phyloP scores from a whole-genome alignment of 1,140 invertebrate genomes.

The Wasmannia auropunctata region DNA sequence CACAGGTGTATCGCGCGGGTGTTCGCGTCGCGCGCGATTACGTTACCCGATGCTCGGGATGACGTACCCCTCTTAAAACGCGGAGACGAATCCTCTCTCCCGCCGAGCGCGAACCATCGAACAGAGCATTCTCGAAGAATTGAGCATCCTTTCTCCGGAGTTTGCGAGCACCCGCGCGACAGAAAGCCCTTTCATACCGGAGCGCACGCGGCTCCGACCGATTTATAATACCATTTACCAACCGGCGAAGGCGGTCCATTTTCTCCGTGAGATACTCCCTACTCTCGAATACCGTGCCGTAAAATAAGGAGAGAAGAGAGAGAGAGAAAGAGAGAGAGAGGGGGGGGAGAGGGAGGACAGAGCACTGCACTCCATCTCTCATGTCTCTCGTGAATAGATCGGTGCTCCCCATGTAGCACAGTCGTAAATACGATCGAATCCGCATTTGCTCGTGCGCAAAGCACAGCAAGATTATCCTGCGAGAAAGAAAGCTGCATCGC shows the following conservation, averaged over 20 bases:
- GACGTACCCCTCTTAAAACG: constrained; percentile 44
- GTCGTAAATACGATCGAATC: constrained; percentile 47
- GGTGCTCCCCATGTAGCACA: background rate
- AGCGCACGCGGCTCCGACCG: constrained; percentile 4
- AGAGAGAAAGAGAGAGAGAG: constrained; percentile 3
- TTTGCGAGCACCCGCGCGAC: background rate
- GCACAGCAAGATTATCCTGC: constrained; percentile 23
- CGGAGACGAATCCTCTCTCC: constrained; percentile 20
- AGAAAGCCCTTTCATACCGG: constrained; percentile 17
- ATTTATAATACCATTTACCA: constrained; percentile 55
- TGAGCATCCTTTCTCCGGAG: constrained; percentile 4
- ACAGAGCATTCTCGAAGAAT: constrained; percentile 34
- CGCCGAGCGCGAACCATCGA: background rate
- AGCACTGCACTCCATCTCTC: background rate
- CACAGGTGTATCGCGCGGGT: background rate
- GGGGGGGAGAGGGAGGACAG: background rate
- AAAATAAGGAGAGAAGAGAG: constrained; percentile 24
- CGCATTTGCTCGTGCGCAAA: background rate
- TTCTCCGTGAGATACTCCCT: background rate
- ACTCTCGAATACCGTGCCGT: constrained; percentile 23
- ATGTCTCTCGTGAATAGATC: constrained; percentile 30
- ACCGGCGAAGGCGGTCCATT: constrained; percentile 1
- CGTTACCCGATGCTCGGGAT: background rate
- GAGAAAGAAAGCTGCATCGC: background rate
- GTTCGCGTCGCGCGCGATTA: background rate